These are phyloP conservation scores for Columba livia DNA, from an alignment of 2,113 vertebrate species.

Conservation along the genomic window DNA sequence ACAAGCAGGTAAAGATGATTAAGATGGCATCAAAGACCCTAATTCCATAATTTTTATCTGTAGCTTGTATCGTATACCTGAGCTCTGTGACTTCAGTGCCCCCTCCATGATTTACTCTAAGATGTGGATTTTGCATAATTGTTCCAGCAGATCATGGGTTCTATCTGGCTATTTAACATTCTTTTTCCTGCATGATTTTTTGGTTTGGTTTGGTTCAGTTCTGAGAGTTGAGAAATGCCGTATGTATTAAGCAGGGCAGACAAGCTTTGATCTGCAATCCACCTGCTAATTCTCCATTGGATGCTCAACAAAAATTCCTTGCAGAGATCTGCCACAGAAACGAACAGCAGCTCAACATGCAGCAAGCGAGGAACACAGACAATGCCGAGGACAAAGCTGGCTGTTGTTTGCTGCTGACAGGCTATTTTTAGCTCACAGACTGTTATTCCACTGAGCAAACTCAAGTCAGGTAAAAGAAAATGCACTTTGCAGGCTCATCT, in stretches of 20 bases:
- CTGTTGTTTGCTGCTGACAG: background rate
- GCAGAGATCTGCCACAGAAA: background rate
- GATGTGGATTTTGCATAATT: background rate
- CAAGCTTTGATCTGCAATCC: background rate
- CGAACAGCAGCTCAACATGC: background rate
- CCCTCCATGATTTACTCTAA: background rate
- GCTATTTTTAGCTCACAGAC: slow-evolving; percentile 56
- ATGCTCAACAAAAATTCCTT: background rate
- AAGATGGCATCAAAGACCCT: background rate
- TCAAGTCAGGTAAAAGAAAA: slow-evolving; percentile 56
- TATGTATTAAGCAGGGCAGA: background rate
- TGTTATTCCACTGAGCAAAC: slow-evolving; percentile 43
- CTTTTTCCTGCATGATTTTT: background rate
- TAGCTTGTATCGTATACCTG: background rate
- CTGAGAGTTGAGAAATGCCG: background rate
- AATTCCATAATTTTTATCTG: background rate
- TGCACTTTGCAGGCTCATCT: slow-evolving; percentile 30
- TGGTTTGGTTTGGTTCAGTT: background rate
- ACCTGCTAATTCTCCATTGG: background rate
- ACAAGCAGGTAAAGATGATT: background rate
- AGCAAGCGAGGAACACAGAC: background rate
- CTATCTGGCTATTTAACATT: background rate
- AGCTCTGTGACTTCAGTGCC: background rate
- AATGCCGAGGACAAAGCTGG: background rate
- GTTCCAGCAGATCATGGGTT: background rate